A percentile compares a stretch with the other conserved stretches of the same genome.
These are phyloP conservation scores for Lepidostoma basale DNA, from an alignment of 1,140 invertebrate species.

Conservation along the genomic window DNA sequence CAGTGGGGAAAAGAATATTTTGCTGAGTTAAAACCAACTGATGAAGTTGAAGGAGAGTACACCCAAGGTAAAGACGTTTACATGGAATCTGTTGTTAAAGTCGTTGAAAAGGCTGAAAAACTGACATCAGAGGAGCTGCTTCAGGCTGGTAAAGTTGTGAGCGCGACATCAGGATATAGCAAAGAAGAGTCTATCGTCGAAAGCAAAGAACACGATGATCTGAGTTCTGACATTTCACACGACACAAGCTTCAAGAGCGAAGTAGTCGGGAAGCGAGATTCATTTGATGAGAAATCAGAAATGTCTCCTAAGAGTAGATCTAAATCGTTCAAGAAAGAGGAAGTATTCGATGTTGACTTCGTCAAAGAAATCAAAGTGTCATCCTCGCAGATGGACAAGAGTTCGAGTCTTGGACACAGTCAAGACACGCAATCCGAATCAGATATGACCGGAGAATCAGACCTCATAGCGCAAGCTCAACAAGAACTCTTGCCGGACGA, in stretches of 20 bases:
- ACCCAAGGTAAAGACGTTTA: slow-evolving; percentile 51
- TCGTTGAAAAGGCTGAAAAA: slow-evolving; percentile 58
- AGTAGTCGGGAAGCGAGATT: slow-evolving; percentile 53
- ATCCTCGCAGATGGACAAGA: slow-evolving; percentile 58
- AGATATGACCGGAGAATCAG: slow-evolving; percentile 59
- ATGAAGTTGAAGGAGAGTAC: slow-evolving; percentile 52
- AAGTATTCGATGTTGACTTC: slow-evolving; percentile 60
- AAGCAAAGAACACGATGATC: slow-evolving; percentile 61
- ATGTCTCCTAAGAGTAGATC: slow-evolving; percentile 50
- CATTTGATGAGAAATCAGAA: slow-evolving; percentile 55
- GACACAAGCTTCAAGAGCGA: slow-evolving; percentile 60
- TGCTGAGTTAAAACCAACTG: slow-evolving; percentile 51
- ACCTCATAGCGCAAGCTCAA: slow-evolving; percentile 31
- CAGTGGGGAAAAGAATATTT: slow-evolving; percentile 63
- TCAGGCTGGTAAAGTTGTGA: slow-evolving; percentile 59
- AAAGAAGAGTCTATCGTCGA: slow-evolving; percentile 61
- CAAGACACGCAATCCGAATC: slow-evolving; percentile 65
- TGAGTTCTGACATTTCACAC: slow-evolving; percentile 59
- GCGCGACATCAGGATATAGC: slow-evolving; percentile 56
- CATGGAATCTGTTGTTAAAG: slow-evolving; percentile 56
- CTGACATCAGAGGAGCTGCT: slow-evolving; percentile 55
- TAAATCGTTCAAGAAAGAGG: slow-evolving; percentile 54
- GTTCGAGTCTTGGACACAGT: slow-evolving; percentile 60
- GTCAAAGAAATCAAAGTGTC: slow-evolving; percentile 62
- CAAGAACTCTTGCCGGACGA: slow-evolving; percentile 38